phyloP scores from a whole-genome alignment of 2,797 vertebrate genomes.

The Clarias pachynema region DNA sequence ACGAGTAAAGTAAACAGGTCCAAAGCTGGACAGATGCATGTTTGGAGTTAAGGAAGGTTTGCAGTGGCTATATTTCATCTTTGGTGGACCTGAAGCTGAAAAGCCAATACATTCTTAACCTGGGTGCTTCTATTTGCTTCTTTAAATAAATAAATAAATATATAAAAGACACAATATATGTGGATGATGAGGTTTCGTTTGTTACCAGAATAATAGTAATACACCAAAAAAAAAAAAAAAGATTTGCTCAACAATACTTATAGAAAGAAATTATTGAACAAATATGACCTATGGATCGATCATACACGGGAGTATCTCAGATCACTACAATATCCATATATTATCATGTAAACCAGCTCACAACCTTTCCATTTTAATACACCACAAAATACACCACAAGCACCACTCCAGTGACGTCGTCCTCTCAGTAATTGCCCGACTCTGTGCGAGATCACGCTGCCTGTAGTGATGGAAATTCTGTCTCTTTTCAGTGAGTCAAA shows the following conservation, averaged over 20 bases:
- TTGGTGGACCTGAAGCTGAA: background rate
- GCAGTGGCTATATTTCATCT: background rate
- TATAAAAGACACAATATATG: background rate
- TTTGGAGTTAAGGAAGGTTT: background rate
- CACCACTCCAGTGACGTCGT: background rate
- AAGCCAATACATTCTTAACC: background rate
- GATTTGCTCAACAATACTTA: background rate
- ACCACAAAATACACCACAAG: background rate
- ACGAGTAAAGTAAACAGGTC: slow-evolving; percentile 24
- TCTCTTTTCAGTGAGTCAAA: background rate
- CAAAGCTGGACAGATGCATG: slow-evolving; percentile 12
- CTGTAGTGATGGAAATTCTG: background rate
- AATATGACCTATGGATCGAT: background rate
- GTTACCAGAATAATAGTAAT: background rate
- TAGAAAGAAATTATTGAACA: background rate
- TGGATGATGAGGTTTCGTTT: background rate
- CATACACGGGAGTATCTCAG: background rate
- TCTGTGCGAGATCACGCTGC: background rate
- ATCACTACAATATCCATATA: background rate
- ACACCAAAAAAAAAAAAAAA: background rate
- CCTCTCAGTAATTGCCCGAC: background rate
- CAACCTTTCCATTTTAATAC: background rate
- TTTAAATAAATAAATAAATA: background rate
- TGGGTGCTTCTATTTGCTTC: background rate
- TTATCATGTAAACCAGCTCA: background rate